Evolutionary conservation across 2,888 invertebrate genomes (phyloP), one percentile per base, ranked within the genome.

Genomic region (Andrena flavipes): DNA sequence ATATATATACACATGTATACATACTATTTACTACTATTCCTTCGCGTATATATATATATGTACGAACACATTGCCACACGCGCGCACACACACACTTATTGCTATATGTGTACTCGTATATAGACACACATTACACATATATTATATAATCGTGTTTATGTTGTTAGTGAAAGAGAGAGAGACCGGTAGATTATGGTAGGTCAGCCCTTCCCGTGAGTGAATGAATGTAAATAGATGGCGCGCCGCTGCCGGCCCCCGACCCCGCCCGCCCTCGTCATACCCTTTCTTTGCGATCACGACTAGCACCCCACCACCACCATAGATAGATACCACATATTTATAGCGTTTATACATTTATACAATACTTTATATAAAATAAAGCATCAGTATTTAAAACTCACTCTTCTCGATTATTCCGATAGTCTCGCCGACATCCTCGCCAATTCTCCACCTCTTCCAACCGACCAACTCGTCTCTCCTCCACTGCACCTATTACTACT

Each of bases 261-360:
- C 92, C 92, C 92, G 92, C 91, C 93, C 92, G 93, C 92, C 93
- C 92, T 93, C 92, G 93, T 93, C 93, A 93, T 93, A 93, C 92
- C 92, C 92, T 92, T 92, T 93, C 92, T 93, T 92, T 93, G 92
- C 93, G 93, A 93, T 94, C 93, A 94, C 94, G 93, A 93, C 92
- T 93, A 94, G 93, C 93, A 93, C 93, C 93, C 92, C 92, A 92
- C 92, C 93, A 93, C 92, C 93, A 92, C 92, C 92, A 93, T 94
- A 94, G 93, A 93, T 94, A 94, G 94, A 93, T 93, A 93, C 93
- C 94, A 94, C 94, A 92, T 94, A 94, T 93, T 94, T 94, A 93
- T 94, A 94, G 93, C 93, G 93, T 94, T 94, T 93, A 94, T 94
- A 94, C 94, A 94, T 94, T 94, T 93, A 94, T 94, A 94, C 93